Evolutionary conservation across 1,140 invertebrate genomes (phyloP), one percentile per base, ranked within the genome.

Genomic region (Plodia interpunctella): DNA sequence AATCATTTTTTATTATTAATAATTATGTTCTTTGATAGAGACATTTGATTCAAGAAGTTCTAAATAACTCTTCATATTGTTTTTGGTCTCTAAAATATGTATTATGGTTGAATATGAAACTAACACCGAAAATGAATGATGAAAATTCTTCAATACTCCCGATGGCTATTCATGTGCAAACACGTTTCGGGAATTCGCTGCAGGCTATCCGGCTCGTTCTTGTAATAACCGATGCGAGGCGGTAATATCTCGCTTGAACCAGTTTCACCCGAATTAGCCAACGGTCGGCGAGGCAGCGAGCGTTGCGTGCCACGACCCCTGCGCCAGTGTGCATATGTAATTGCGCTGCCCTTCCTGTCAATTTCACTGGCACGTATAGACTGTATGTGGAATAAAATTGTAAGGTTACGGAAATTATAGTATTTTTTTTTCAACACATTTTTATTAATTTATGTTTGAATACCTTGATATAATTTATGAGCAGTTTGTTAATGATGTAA

Each of bases 261-360:
- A 68, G 76, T 81, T 81, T 78, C 65, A 71, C 65, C 68, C 72
- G 68, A 81, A 81, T 81, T 74, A 81, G 71, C 72, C 55, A 64
- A 72, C 70, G 72, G 68, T 71, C 69, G 65, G 62, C 68, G 72
- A 63, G 66, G 65, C 63, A 66, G 67, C 65, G 63, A 72, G 59
- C 65, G 68, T 75, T 74, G 72, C 76, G 72, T 80, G 72, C 66
- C 38, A 44, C 15, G 53, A 54, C 58, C 63, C 59, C 65, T 67
- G 63, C 60, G 66, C 69, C 70, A 74, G 69, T 81, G 76, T 77
- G 76, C 74, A 81, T 81, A 77, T 72, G 72, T 82, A 80, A 80
- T 82, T 75, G 77, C 74, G 72, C 66, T 65, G 68, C 72, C 61
- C 70, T 78, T 75, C 70, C 72, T 74, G 71, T 74, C 79, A 80